phyloP scores from a whole-genome alignment of 2,888 invertebrate genomes.

The Synergus laeviventris region DNA sequence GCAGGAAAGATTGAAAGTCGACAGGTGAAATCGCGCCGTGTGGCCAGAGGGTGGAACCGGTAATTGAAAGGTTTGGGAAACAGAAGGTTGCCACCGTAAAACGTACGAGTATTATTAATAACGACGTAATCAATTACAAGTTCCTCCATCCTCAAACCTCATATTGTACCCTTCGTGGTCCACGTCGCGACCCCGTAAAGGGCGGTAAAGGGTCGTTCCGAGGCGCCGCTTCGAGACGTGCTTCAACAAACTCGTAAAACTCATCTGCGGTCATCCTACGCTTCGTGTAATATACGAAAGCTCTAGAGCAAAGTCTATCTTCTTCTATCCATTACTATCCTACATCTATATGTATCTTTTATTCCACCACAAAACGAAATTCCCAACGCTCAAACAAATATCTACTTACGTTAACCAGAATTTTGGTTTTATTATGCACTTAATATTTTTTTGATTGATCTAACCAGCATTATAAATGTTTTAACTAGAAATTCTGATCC shows the following conservation, averaged over 20 bases:
- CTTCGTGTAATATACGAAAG: slow-evolving; percentile 50
- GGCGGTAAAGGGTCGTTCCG: slow-evolving; percentile 62
- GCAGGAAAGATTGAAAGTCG: slow-evolving; percentile 34
- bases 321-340: slow-evolving; percentile 25
- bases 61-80: slow-evolving; percentile 43
- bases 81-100: slow-evolving; percentile 54
- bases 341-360: neutral
- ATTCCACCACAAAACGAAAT: neutral
- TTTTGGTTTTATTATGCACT: too few species aligned
- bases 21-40: slow-evolving; percentile 48
- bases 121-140: slow-evolving; percentile 68
- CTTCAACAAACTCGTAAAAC: slow-evolving; percentile 67
- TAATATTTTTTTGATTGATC: too few species aligned
- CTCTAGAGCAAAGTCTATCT: slow-evolving; percentile 35
- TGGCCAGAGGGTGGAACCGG: slow-evolving; percentile 38
- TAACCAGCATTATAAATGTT: too few species aligned
- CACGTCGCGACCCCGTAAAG: slow-evolving; percentile 54
- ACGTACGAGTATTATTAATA: slow-evolving; percentile 64
- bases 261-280: slow-evolving; percentile 67
- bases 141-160: slow-evolving; percentile 56
- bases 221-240: slow-evolving; percentile 62
- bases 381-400: too few species aligned
- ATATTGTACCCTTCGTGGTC: slow-evolving; percentile 53
- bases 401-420: too few species aligned
- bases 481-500: too few species aligned